Percentiles rank a stretch among this genome's conserved stretches.
These are phyloP conservation scores for Tetragnatha montana DNA, from an alignment of 2,888 invertebrate genomes.

Conservation along the genomic window DNA sequence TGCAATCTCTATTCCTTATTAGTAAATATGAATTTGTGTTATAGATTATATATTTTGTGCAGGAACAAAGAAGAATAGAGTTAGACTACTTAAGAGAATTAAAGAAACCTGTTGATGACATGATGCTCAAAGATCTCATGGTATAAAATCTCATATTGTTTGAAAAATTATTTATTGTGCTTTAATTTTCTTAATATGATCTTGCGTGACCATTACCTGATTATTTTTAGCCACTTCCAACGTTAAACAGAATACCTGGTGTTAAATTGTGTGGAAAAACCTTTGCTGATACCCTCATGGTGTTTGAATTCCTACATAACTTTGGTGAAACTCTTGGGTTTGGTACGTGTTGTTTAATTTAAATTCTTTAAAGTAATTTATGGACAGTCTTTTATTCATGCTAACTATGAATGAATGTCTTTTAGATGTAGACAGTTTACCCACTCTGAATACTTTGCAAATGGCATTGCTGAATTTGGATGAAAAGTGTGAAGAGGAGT, in stretches of 20 bases:
- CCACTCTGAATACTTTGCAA: conserved; percentile 90
- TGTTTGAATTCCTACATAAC: conserved; percentile 97
- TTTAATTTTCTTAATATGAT: background rate
- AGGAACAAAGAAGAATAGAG: conserved; percentile 83
- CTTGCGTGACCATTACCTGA: background rate
- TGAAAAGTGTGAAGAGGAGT: conserved; percentile 85
- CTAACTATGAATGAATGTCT: background rate
- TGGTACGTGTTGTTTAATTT: conserved; percentile 80
- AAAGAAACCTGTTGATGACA: conserved; percentile 93
- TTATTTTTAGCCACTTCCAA: conserved; percentile 76
- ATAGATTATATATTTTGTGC: background rate
- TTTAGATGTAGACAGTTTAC: conserved; percentile 88
- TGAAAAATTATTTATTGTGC: background rate
- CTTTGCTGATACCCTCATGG: conserved; percentile 93
- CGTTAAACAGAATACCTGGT: conserved; percentile 85
- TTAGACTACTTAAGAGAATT: conserved; percentile 83
- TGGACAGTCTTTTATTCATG: background rate
- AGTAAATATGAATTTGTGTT: background rate
- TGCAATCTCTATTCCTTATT: background rate
- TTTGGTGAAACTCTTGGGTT: conserved; percentile 96
- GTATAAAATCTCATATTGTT: conserved; percentile 35
- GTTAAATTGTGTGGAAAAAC: conserved; percentile 89
- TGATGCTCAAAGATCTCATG: conserved; percentile 82
- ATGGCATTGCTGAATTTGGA: conserved; percentile 88
- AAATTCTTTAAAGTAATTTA: background rate